Evolutionary conservation across 2,888 invertebrate species (phyloP).

Genomic region (Eilema griseolum): DNA sequence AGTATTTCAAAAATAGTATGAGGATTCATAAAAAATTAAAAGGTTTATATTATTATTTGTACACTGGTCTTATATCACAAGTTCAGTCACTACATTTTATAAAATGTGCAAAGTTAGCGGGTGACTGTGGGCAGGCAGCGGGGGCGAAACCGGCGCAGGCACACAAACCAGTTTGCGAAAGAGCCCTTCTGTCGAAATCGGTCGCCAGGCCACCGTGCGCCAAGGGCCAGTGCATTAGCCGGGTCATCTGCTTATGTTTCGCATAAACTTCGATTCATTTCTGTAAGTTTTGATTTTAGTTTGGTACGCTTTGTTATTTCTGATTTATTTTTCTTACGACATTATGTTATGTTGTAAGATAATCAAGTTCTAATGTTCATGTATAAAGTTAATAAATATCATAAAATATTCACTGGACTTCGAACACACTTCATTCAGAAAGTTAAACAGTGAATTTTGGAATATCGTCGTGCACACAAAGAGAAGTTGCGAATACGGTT

Average conservation of each 20-base stretch:
- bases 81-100: slow-evolving; percentile 24
- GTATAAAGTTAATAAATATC: background rate
- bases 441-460: slow-evolving; percentile 2
- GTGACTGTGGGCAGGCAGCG: slow-evolving; percentile 43
- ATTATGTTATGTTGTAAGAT: too few relatives aligned
- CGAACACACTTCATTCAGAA: background rate
- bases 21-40: background rate
- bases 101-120: slow-evolving; percentile 46
- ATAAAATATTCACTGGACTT: background rate
- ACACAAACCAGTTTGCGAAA: slow-evolving; percentile 78
- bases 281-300: background rate
- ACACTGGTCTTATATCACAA: background rate
- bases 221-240: slow-evolving; percentile 65
- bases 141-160: slow-evolving; percentile 59
- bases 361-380: too few relatives aligned
- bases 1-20: background rate
- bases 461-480: slow-evolving; percentile 14
- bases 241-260: slow-evolving; percentile 64
- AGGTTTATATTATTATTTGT: background rate
- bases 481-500: slow-evolving; percentile 19
- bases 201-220: slow-evolving; percentile 58
- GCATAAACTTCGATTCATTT: slow-evolving; percentile 52
- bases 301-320: background rate
- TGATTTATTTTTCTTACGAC: background rate
- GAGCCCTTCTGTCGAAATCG: slow-evolving; percentile 71